phyloP scores from a whole-genome alignment of 1,140 invertebrate genomes.

The Aleiodes sp. region DNA sequence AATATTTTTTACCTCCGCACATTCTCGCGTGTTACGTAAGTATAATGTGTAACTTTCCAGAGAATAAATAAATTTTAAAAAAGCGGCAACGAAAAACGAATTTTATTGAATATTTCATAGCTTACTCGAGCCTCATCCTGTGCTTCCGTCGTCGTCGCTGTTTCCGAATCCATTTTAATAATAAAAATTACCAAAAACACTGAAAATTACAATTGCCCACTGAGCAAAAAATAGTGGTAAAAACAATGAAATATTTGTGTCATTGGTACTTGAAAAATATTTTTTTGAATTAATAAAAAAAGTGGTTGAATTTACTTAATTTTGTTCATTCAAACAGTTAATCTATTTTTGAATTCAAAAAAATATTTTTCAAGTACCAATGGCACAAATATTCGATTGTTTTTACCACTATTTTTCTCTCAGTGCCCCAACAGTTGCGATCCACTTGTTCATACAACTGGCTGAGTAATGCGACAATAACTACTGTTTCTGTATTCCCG shows the following conservation, averaged over 20 bases:
- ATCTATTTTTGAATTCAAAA: too few relatives aligned
- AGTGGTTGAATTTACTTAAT: too few relatives aligned
- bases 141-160: slow-evolving; percentile 51
- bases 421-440: not conserved
- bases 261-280: too few relatives aligned
- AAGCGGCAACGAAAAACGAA: not conserved
- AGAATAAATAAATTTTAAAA: not conserved
- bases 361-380: too few relatives aligned
- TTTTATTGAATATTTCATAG: slow-evolving; percentile 25
- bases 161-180: not conserved
- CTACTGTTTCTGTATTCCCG: slow-evolving; percentile 46
- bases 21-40: too few relatives aligned
- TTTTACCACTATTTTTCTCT: too few relatives aligned
- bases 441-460: slow-evolving; percentile 40
- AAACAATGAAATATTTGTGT: too few relatives aligned
- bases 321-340: too few relatives aligned
- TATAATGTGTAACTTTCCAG: not conserved
- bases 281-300: too few relatives aligned
- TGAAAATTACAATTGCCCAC: not conserved
- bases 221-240: too few relatives aligned
- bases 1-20: too few relatives aligned
- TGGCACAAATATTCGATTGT: too few relatives aligned
- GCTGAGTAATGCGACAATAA: slow-evolving; percentile 59
- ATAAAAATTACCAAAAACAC: not conserved
- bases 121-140: slow-evolving; percentile 59